Percentiles rank a stretch among this genome's conserved stretches.
These are phyloP conservation scores for Catostomus latipinnis DNA, from an alignment of 2,797 vertebrate species.

Conservation along the genomic window DNA sequence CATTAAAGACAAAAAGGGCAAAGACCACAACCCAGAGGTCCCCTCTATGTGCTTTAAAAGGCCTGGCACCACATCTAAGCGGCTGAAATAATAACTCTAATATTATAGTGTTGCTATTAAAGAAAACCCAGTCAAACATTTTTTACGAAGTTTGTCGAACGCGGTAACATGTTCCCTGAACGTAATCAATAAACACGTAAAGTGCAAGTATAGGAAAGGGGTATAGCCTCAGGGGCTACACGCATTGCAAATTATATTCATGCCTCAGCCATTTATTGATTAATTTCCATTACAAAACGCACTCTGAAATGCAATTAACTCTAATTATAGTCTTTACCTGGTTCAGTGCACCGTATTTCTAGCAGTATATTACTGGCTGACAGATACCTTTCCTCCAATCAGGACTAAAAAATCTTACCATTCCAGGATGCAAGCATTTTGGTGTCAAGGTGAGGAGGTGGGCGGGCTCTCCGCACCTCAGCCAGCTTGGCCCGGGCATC, in stretches of 20 bases:
- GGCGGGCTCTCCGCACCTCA: constrained; percentile 79
- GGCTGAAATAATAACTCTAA: constrained; percentile 16
- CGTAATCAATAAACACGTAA: constrained; percentile 20
- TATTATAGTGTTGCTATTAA: constrained; percentile 39
- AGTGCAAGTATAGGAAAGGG: not conserved
- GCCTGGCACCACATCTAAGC: constrained; percentile 44
- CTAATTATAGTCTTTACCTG: constrained; percentile 22
- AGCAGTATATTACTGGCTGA: constrained; percentile 11
- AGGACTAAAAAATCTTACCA: constrained; percentile 72
- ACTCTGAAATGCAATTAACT: constrained; percentile 30
- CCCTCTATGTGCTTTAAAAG: constrained; percentile 41
- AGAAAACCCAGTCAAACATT: constrained; percentile 19
- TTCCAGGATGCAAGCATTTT: constrained; percentile 96
- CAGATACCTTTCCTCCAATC: not conserved
- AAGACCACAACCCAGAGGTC: constrained; percentile 28
- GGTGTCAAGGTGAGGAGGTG: constrained; percentile 87
- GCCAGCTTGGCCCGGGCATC: constrained; percentile 77
- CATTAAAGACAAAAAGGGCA: constrained; percentile 41
- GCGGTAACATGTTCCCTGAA: not conserved
- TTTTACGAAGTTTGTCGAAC: constrained; percentile 25
- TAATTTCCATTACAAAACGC: constrained; percentile 31
- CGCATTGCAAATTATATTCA: constrained; percentile 2
- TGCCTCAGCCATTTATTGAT: constrained; percentile 11
- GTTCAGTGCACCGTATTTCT: constrained; percentile 1
- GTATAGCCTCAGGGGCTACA: not conserved